phyloP scores from a whole-genome alignment of 2,113 vertebrate genomes.

The Dolichallabes microphthalmus region DNA sequence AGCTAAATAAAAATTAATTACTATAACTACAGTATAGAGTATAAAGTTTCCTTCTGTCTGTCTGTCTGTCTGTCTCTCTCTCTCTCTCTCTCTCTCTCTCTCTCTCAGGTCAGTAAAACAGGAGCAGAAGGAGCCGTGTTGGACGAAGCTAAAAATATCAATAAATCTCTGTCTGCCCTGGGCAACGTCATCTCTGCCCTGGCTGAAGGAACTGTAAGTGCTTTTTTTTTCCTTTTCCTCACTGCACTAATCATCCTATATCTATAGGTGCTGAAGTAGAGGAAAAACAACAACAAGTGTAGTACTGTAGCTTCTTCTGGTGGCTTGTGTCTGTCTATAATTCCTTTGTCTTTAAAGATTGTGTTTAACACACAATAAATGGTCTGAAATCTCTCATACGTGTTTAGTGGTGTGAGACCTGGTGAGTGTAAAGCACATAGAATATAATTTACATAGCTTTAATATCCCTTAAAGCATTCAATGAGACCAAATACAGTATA shows the following conservation, averaged over 20 bases:
- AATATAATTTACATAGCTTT: not conserved
- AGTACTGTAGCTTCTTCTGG: not conserved
- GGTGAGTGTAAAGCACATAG: not conserved
- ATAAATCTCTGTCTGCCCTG: conserved; percentile 95
- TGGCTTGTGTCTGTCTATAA: not conserved
- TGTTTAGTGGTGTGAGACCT: not conserved
- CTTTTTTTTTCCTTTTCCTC: conserved; percentile 34
- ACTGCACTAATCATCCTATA: not conserved
- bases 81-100: not conserved
- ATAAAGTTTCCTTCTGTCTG: not conserved
- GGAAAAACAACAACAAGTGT: not conserved
- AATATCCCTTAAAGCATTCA: not conserved
- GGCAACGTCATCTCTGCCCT: conserved; percentile 96
- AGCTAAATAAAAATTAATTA: not conserved
- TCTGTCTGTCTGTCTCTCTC: not conserved
- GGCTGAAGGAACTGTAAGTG: conserved; percentile 91
- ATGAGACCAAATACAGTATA: not conserved
- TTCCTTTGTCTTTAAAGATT: not conserved
- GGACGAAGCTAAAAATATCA: conserved; percentile 99
- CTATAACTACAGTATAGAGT: not conserved
- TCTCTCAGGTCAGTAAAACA: conserved; percentile 92
- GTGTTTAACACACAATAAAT: not conserved
- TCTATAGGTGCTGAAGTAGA: not conserved
- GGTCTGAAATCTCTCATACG: not conserved
- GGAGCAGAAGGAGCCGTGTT: conserved; percentile 93